Percentiles rank a stretch among this genome's conserved stretches.
Conservation (phyloP, 2,797 vertebrate species). For the Stomatorhinus walkeri region DNA sequence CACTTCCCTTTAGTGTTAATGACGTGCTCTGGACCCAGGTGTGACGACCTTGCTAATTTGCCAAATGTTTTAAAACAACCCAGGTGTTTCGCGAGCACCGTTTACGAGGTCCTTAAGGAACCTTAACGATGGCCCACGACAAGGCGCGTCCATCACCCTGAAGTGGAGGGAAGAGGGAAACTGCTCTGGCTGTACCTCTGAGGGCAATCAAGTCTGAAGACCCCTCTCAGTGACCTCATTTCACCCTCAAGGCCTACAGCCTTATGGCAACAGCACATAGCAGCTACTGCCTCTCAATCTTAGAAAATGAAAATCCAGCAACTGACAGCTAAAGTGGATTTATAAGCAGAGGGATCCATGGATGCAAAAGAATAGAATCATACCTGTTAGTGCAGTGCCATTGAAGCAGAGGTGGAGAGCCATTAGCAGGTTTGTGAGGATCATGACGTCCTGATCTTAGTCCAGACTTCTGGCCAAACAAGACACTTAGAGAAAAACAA, state of each 20-base stretch:
- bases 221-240: not conserved
- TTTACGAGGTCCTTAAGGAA: not conserved
- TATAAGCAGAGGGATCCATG: not conserved
- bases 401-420: not conserved
- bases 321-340: not conserved
- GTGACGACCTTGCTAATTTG: slow-evolving; percentile 37
- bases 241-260: not conserved
- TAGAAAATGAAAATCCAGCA: not conserved
- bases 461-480: not conserved
- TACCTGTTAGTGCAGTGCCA: not conserved
- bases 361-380: not conserved
- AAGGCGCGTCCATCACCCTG: not conserved
- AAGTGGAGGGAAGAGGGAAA: slow-evolving; percentile 5
- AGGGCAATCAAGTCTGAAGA: slow-evolving; percentile 4
- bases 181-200: not conserved
- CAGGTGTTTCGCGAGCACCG: not conserved
- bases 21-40: slow-evolving; percentile 28
- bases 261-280: not conserved
- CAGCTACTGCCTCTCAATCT: not conserved
- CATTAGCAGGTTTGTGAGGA: not conserved
- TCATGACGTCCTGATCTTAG: not conserved
- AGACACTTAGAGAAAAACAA: not conserved
- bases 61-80: slow-evolving; percentile 19
- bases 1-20: slow-evolving; percentile 43
- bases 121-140: not conserved